Conservation (phyloP, 1,140 invertebrate genomes). For the Marisa cornuarietis region DNA sequence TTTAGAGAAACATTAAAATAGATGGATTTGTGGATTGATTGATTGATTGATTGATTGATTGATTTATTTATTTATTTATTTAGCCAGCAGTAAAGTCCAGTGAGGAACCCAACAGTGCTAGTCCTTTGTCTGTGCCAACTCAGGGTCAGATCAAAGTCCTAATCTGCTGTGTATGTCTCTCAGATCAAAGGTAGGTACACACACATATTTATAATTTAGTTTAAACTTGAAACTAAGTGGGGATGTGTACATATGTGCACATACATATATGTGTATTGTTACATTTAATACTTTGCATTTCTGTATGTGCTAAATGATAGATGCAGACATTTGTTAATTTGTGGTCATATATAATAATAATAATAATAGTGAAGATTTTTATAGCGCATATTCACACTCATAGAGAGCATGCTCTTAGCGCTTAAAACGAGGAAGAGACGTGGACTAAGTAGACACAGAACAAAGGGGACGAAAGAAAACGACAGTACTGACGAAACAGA, state of each 20-base stretch:
- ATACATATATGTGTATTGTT: neutral
- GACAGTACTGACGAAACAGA: no score
- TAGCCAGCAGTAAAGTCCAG: neutral
- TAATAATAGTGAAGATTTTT: no score
- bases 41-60: neutral
- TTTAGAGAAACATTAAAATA: neutral
- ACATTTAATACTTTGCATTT: neutral
- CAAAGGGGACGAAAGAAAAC: no score
- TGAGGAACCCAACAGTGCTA: constrained; percentile 13
- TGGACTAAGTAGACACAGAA: no score
- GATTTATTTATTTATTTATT: neutral
- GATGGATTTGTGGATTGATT: neutral
- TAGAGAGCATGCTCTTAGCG: no score
- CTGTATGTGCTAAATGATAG: neutral
- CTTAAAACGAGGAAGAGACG: no score
- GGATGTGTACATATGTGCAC: no score
- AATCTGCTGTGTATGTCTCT: constrained; percentile 93
- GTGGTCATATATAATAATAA: constrained; percentile 15
- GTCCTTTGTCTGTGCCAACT: constrained; percentile 14
- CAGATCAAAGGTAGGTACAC: constrained; percentile 72
- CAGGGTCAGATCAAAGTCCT: constrained; percentile 68
- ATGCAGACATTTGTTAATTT: neutral
- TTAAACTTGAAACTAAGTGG: neutral
- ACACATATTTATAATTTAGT: neutral
- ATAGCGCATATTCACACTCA: no score